Base-by-base conservation (phyloP, 2,797 vertebrate genomes). In the Chromis chromis region DNA sequence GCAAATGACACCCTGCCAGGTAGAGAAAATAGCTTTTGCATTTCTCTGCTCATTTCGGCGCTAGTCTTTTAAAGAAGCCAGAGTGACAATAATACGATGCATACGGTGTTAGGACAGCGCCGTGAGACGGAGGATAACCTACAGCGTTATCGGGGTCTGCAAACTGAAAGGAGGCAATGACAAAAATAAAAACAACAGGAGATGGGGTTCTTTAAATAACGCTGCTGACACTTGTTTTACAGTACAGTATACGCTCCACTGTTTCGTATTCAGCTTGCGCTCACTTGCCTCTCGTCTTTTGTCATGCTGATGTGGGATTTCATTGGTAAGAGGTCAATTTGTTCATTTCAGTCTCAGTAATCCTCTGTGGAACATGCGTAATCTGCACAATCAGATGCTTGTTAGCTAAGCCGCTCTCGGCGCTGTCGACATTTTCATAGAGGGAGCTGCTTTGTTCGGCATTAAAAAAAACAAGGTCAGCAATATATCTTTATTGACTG, bases 311-410 rank as follows among this genome's bases (percentile, higher is more conserved):
- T 74, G 82, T 72, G 39, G 76, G 74, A 84, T 87, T 90, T 82
- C 66, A 60, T 56, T 79, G 55, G 71, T 85, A 84, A 88, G 81
- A 86, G 83, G 82, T 91, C 89, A 91, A 86, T 90, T 88, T 94
- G 83, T 90, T 92, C 81, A 86, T 89, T 93, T 90, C 70, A 81
- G 76, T 79, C 74, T 56, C 71, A 58, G 77, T 93, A 92, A 92
- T 93, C 91, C 91, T 88, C 86, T 44, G 61, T 3, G 85, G 89
- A 88, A 90, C 83, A 92, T 4, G 66, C 65, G 53, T 91, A 92
- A 93, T 92, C 90, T 89, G 83, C 88, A 90, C 83, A 88, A 93
- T 92, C 83, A 90, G 91, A 91, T 86, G 89, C 88, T 88, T 74
- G 88, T 92, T 91, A 91, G 90, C 81, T 90, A 83, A 91, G 80